Evolutionary conservation across 2,888 invertebrate species (phyloP), one percentile per base, ranked within the genome.

Genomic region (Saturnia pavonia): DNA sequence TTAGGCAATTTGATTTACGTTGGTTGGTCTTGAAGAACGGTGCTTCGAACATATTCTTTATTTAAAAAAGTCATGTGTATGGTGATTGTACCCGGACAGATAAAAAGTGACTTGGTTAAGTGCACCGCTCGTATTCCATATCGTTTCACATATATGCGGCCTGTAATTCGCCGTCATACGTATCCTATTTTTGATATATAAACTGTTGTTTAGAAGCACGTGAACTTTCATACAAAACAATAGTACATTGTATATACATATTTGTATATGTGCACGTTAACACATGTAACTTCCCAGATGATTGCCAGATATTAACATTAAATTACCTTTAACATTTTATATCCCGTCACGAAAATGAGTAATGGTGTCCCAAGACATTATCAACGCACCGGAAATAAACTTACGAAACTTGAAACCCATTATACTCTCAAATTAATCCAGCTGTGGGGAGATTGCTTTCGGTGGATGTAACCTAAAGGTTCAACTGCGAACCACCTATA

Each of bases 311-410:
- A 60, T 60, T 60, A 60, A 25, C 12, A 16, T 60, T 4, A 60
- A 60, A 60, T 34, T 65, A 65, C n/a, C 65, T 40, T 14, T 34
- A 65, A 65, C 40, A 65, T 65, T 40, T 65, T 9, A 40, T 40
- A 65, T 65, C 65, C 65, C 40, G 65, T 65, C 65, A 65, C 65
- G 65, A 40, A 65, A 11, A 11, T 65, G 40, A 9, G 9, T 65
- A 65, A 65, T 65, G 65, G n/a, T n/a, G 19, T n/a, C 65, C 40
- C 34, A n/a, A 65, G 25, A 65, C 65, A 40, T 65, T 65, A 40
- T n/a, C 22, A n/a, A 40, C 16, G 34, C 40, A n/a, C 27, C 27
- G 27, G 60, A 27, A 34, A 11, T 2, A 34, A 63, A 16, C 6
- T 25, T 12, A 57, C 12, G 57, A 57, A 40, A 63, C 40, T 16